These are phyloP conservation scores for Drepanosiphum platanoidis DNA, from an alignment of 2,888 invertebrate genomes.

Conservation along the genomic window DNA sequence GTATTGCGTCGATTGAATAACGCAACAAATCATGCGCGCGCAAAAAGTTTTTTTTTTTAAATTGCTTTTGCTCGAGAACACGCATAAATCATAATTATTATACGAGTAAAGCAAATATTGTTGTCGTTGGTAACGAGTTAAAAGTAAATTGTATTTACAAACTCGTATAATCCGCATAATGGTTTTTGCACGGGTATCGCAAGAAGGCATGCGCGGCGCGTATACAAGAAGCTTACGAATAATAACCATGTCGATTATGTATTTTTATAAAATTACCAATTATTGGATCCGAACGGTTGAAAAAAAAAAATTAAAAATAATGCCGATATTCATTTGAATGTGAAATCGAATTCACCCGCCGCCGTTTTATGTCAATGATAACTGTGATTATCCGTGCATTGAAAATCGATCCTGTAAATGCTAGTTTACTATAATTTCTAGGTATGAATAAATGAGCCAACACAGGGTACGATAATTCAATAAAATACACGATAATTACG, in stretches of 20 bases:
- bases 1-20: background rate
- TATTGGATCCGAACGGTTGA: background rate
- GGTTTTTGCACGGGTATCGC: background rate
- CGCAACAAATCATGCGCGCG: background rate
- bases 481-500: too few species aligned
- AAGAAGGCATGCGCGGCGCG: background rate
- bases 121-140: background rate
- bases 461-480: too few species aligned
- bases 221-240: too few species aligned
- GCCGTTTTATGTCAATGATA: background rate
- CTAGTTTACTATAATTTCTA: too few species aligned
- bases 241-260: background rate
- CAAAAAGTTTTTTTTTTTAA: background rate
- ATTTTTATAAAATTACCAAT: background rate
- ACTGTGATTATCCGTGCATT: background rate
- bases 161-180: background rate
- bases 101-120: background rate
- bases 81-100: slow-evolving; percentile 16
- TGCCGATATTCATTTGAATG: background rate
- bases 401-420: too few species aligned
- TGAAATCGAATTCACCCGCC: background rate
- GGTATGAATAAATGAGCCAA: too few species aligned
- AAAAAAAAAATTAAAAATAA: too few species aligned
- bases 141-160: background rate
- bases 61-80: background rate